A percentile compares a stretch with the other conserved stretches of the same genome.
phyloP scores from a whole-genome alignment of 1,140 invertebrate species.

The Pseudomyrmex gracilis region DNA sequence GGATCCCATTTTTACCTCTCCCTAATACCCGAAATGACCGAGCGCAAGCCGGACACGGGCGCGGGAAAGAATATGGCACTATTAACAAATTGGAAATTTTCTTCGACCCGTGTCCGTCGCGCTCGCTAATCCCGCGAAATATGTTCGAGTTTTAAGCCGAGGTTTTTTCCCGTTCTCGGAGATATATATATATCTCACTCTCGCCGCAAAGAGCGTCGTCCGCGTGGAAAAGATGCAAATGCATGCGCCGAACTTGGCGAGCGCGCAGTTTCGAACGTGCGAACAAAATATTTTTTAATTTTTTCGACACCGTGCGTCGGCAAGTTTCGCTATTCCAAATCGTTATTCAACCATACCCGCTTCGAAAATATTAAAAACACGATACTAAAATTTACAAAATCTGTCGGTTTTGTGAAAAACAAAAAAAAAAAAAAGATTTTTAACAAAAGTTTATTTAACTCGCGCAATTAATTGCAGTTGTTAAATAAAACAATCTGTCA shows the following conservation, averaged over 20 bases:
- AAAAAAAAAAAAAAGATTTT: background rate
- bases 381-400: too few relatives aligned
- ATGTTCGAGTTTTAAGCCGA: constrained; percentile 34
- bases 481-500: background rate
- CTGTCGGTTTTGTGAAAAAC: too few relatives aligned
- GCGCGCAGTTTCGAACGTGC: background rate
- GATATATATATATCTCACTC: constrained; percentile 1
- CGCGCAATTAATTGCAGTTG: too few relatives aligned
- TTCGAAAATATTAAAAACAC: background rate
- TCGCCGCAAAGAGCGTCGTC: background rate
- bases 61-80: constrained; percentile 46
- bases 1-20: constrained; percentile 38
- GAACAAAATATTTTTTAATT: constrained; percentile 4
- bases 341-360: constrained; percentile 3
- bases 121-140: constrained; percentile 23
- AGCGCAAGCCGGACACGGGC: background rate
- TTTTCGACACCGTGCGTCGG: background rate
- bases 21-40: constrained; percentile 41
- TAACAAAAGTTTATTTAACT: background rate
- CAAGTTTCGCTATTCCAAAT: background rate
- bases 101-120: background rate
- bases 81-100: constrained; percentile 65
- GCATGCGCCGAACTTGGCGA: constrained; percentile 4
- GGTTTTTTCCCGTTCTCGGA: background rate
- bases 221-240: constrained; percentile 29